A percentile compares a stretch with the other conserved stretches of the same genome.
Evolutionary conservation across 92 coral and sea anemone species (phyloP).

Genomic region (Hydrozoanthus gracilis): DNA sequence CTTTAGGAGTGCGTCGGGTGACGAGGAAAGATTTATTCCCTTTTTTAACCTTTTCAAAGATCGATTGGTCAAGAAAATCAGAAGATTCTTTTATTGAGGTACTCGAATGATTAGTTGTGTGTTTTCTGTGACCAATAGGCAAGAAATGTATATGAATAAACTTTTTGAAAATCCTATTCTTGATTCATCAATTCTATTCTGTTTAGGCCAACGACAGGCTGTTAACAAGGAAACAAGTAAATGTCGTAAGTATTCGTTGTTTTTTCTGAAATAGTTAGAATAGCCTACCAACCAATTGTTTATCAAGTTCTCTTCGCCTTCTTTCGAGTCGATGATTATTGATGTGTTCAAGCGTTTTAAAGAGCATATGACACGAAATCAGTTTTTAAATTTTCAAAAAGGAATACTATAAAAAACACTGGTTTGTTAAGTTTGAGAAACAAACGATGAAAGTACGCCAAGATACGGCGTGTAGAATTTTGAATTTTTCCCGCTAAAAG

Average conservation of each 20-base stretch:
- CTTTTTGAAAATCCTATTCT: conserved; percentile 9
- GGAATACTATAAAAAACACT: too few species aligned
- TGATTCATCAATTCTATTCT: conserved; percentile 15
- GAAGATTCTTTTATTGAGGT: conserved; percentile 24
- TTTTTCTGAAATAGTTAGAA: conserved; percentile 12
- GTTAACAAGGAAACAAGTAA: neutral
- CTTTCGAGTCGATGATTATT: neutral
- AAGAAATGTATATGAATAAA: conserved; percentile 9
- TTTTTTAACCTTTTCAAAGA: conserved; percentile 17
- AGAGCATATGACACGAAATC: too few species aligned
- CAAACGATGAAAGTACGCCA: too few species aligned
- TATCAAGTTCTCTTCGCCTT: neutral
- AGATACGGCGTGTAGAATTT: too few species aligned
- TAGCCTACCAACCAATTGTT: neutral
- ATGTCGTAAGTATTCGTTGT: neutral
- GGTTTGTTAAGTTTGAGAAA: too few species aligned
- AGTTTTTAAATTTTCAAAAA: too few species aligned
- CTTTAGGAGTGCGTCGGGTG: conserved; percentile 22
- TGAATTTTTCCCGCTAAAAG: too few species aligned
- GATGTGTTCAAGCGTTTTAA: too few species aligned
- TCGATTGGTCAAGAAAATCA: conserved; percentile 21
- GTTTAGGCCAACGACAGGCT: neutral
- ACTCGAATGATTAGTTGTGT: conserved; percentile 9
- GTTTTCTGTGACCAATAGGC: neutral
- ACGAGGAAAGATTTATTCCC: conserved; percentile 9